phyloP scores from a whole-genome alignment of 2,113 vertebrate species.

The Clarias batrachus region DNA sequence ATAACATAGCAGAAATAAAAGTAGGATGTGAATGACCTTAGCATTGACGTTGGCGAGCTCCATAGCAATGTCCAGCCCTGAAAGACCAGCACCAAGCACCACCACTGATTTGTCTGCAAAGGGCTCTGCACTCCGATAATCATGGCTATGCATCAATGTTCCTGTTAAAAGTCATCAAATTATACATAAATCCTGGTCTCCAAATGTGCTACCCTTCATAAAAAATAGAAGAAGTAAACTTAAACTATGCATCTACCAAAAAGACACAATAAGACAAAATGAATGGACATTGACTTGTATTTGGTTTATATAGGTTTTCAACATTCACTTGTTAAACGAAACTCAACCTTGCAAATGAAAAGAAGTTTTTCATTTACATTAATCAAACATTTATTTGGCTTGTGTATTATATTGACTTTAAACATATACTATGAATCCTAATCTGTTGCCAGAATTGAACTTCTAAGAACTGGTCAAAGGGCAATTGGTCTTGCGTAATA shows the following conservation, averaged over 20 bases:
- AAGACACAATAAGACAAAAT: neutral
- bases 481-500: neutral
- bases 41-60: conserved; percentile 69
- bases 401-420: neutral
- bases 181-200: neutral
- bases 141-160: conserved; percentile 76
- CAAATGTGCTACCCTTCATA: neutral
- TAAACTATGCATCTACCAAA: neutral
- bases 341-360: neutral
- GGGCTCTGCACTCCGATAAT: conserved; percentile 71
- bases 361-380: neutral
- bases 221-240: neutral
- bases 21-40: conserved; percentile 52
- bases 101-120: conserved; percentile 70
- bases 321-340: neutral
- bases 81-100: conserved; percentile 76
- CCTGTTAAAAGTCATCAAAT: conserved; percentile 60
- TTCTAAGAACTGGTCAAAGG: conserved; percentile 19
- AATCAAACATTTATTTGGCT: neutral
- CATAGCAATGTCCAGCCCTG: conserved; percentile 77
- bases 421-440: neutral
- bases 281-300: neutral
- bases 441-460: neutral
- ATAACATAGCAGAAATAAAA: neutral
- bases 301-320: neutral